Evolutionary conservation across 2,113 vertebrate species (phyloP).

Genomic region (Pterocles gutturalis): DNA sequence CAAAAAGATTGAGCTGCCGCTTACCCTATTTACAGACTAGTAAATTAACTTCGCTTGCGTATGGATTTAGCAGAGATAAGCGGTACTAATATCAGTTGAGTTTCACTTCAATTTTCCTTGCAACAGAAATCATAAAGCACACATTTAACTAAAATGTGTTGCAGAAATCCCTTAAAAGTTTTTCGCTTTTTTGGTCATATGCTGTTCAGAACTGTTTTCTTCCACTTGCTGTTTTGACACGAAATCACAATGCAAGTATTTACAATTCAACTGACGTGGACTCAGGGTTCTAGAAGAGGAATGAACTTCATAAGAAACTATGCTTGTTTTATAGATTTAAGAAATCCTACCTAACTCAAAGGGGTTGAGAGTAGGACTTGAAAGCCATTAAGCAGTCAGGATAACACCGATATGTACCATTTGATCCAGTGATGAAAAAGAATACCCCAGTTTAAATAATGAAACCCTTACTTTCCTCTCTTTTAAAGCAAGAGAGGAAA

Average conservation of each 20-base stretch:
- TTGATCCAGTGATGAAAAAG: background rate
- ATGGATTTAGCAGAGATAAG: background rate
- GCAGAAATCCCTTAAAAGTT: background rate
- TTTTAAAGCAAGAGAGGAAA: background rate
- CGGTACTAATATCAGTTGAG: background rate
- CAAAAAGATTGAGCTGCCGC: background rate
- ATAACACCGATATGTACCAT: background rate
- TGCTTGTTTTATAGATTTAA: background rate
- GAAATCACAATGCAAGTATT: background rate
- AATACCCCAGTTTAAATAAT: background rate
- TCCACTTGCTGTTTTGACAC: background rate
- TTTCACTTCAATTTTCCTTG: background rate
- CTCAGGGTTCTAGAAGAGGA: background rate
- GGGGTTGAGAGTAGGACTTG: background rate
- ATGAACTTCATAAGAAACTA: background rate
- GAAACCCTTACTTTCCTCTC: background rate
- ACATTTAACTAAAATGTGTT: background rate
- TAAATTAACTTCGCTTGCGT: background rate
- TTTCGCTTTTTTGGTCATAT: background rate
- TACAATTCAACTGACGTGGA: background rate
- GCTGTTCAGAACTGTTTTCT: background rate
- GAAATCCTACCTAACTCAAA: background rate
- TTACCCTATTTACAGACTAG: background rate
- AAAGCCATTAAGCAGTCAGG: background rate
- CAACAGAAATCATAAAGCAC: background rate